phyloP scores from a whole-genome alignment of 1,140 invertebrate genomes.

The Dendroctonus valens region DNA sequence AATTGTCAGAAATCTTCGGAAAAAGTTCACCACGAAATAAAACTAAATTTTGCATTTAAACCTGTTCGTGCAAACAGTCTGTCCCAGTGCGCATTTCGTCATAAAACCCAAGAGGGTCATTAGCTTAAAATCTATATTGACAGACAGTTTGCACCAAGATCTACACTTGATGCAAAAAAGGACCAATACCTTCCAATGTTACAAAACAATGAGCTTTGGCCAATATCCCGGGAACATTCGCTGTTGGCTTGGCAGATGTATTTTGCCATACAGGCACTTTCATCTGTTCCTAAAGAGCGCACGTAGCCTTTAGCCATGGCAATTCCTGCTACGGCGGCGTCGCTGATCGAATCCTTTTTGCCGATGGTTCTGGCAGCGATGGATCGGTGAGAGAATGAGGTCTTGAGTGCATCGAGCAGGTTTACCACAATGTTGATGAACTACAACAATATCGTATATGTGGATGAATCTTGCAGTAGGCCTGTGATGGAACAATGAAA shows the following conservation, averaged over 20 bases:
- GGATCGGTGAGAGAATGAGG: slow-evolving; percentile 86
- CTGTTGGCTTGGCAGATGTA: slow-evolving; percentile 85
- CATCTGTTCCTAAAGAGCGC: slow-evolving; percentile 74
- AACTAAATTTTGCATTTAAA: too few species aligned
- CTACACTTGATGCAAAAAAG: too few species aligned
- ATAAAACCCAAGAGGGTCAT: too few species aligned
- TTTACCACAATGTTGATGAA: slow-evolving; percentile 90
- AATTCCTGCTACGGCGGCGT: slow-evolving; percentile 80
- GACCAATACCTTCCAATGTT: slow-evolving; percentile 90
- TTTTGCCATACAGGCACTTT: slow-evolving; percentile 77
- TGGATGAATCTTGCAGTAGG: too few species aligned
- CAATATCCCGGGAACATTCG: slow-evolving; percentile 80
- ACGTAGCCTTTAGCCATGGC: slow-evolving; percentile 87
- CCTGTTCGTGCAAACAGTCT: too few species aligned
- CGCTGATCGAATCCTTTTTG: slow-evolving; percentile 79
- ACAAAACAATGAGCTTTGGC: slow-evolving; percentile 82
- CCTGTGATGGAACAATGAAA: too few species aligned
- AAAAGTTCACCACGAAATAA: too few species aligned
- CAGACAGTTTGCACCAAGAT: too few species aligned
- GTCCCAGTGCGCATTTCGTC: too few species aligned
- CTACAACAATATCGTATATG: too few species aligned
- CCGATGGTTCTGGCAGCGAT: slow-evolving; percentile 77
- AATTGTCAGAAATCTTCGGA: too few species aligned
- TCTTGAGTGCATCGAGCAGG: slow-evolving; percentile 84
- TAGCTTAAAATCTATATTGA: too few species aligned